Base-by-base conservation (phyloP, 2,113 vertebrate genomes). In the Notiomystis cincta region DNA sequence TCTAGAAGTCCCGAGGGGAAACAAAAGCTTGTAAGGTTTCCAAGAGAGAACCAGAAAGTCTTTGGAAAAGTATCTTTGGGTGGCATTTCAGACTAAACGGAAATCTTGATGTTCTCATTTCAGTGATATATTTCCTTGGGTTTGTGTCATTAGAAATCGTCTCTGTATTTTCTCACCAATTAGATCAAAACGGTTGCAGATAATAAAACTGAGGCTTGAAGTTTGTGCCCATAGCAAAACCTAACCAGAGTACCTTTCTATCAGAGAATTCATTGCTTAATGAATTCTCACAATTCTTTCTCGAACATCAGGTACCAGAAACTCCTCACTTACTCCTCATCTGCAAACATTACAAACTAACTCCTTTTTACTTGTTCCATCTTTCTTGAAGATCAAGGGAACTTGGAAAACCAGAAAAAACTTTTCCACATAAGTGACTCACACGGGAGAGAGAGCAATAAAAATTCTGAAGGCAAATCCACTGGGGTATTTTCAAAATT, bases 1-100 rank as follows among this genome's bases (percentile, higher is more conserved):
- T 97, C 96, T 97, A 87, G 87, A 91, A 87, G 89, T 83, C 96
- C 90, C 51, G 0, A 80, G 90, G 67, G 96, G 75, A 95, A 97
- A 93, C 81, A 97, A 93, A 88, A 54, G 54, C 85, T 73, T 82
- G 71, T 73, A 86, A 95, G 44, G 28, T 47, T 95, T 97, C 79
- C 92, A 95, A 86, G 51, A 92, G 23, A 93, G 79, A 82, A 90
- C 31, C 35, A 96, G 56, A 93, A 91, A 88, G 44, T 37, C 87
- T 95, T 83, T 92, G 71, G 90, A 90, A 93, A 96, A 95, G 67
- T 31, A 88, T 93, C 66, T 88, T 91, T 84, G 73, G 93, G 93
- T 95, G 82, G 75, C 79, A 90, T 92, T 96, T 82, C 51, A 93
- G 79, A 90, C 92, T 91, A 85, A 96, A 88, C 2, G 23, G 64